Percentiles rank a stretch among this genome's conserved stretches.
phyloP scores from a whole-genome alignment of 2,888 invertebrate genomes.

The Zelleria hepariella region DNA sequence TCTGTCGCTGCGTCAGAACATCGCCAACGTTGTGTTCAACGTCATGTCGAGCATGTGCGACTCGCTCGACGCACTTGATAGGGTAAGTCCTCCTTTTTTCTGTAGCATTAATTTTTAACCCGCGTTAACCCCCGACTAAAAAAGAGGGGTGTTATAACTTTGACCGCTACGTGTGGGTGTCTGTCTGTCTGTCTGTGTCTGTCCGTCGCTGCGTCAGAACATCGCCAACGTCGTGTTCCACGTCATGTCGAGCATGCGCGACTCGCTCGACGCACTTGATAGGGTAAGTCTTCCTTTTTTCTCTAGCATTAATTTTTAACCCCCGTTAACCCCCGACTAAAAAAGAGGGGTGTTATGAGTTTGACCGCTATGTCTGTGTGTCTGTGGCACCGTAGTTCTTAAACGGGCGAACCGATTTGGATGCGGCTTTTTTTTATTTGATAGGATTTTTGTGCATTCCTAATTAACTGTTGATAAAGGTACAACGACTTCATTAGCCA shows the following conservation, averaged over 20 bases:
- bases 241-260: conserved; percentile 74
- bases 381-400: too few species aligned
- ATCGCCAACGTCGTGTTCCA: conserved; percentile 75
- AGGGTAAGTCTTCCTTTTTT: conserved; percentile 49
- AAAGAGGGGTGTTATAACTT: too few species aligned
- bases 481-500: too few species aligned
- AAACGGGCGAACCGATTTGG: too few species aligned
- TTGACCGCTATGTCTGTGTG: too few species aligned
- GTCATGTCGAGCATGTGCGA: conserved; percentile 75
- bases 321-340: too few species aligned
- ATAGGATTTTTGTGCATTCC: too few species aligned
- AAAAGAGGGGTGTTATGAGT: too few species aligned
- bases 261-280: conserved; percentile 73
- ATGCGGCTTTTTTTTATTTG: too few species aligned
- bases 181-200: conserved; percentile 71
- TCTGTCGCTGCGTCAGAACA: conserved; percentile 61
- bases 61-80: conserved; percentile 73
- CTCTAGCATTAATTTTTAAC: neutral
- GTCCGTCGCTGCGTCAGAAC: conserved; percentile 63
- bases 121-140: too few species aligned
- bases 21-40: conserved; percentile 75
- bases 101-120: neutral
- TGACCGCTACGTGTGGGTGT: too few species aligned
- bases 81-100: conserved; percentile 41
- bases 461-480: too few species aligned